Conservation (phyloP, 2,797 vertebrate genomes). For the Amazona ochrocephala region DNA sequence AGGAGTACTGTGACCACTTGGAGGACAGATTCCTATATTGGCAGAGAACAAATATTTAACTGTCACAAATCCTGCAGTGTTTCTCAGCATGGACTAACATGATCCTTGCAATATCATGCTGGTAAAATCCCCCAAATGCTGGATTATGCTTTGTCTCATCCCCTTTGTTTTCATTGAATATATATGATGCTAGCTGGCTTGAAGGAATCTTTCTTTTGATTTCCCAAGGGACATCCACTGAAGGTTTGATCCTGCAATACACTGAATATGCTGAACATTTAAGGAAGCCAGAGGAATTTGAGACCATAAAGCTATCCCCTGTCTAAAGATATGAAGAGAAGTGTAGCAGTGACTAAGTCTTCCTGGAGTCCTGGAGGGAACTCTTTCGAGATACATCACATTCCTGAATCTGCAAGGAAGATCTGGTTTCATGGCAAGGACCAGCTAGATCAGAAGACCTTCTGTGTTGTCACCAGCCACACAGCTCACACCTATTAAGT, state of each 20-base stretch:
- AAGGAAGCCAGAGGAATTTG: slow-evolving; percentile 6
- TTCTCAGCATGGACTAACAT: not conserved
- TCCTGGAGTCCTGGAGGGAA: not conserved
- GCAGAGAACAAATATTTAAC: not conserved
- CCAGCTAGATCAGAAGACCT: not conserved
- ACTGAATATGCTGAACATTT: not conserved
- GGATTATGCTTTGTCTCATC: not conserved
- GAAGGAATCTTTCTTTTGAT: slow-evolving; percentile 52
- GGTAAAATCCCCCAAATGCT: slow-evolving; percentile 8
- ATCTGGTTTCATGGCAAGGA: not conserved
- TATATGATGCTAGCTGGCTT: slow-evolving; percentile 19
- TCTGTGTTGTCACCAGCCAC: not conserved
- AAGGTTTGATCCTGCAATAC: not conserved
- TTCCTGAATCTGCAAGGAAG: not conserved
- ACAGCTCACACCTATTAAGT: not conserved
- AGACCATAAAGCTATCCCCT: not conserved
- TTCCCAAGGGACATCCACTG: slow-evolving; percentile 32
- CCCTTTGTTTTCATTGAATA: slow-evolving; percentile 31
- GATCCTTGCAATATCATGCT: not conserved
- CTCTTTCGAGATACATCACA: not conserved
- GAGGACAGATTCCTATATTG: not conserved
- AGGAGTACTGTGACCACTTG: not conserved
- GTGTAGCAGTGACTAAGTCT: not conserved
- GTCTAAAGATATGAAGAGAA: not conserved
- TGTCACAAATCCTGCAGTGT: not conserved